Base-by-base conservation (phyloP, 2,888 invertebrate species). In the Endomychus coccineus region DNA sequence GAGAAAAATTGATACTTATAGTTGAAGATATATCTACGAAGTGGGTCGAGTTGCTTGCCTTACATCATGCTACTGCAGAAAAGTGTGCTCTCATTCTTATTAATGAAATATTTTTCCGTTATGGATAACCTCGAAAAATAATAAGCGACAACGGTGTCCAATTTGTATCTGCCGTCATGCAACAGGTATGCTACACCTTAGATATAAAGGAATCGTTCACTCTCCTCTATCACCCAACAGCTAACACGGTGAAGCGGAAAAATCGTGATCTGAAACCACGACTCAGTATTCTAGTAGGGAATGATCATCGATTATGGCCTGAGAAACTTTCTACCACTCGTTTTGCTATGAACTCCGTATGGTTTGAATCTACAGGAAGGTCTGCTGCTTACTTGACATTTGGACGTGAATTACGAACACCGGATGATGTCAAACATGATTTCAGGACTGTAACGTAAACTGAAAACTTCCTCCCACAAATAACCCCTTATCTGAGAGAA, bases 261-360 rank as follows among this genome's bases (percentile, higher is more conserved):
- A 52, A 49, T 30, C 40, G 64, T 0, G 55, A 57, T 11, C 27
- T 61, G 4, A 62, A 62, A 23, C 42, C 55, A 0, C 52, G 52
- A 40, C 36, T 62, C 1, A 48, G 50, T 1, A 58, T 62, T 3
- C 36, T 54, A 2, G 50, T 54, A 0, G 46, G 48, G 1, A 44
- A 50, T 3, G 22, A 56, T 5, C 62, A 62, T 32, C 11, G 24
- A 1, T 17, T 10, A 2, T 65, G 61, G 61, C 54, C 27, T 2
- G 47, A 51, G 1, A 38, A 51, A 2, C 32, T 64, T 2, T 46
- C 58, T 1, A 33, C 44, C 3, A 56, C 63, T 0, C 40, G 64
- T 0, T 67, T 64, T 34, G 58, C 62, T 0, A 59, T 64, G 52
- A 66, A 66, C 25, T 54, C 59, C 0, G 49, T 53, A 1, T 19